phyloP scores from a whole-genome alignment of 2,888 invertebrate species.

The Pterobdella sp. region DNA sequence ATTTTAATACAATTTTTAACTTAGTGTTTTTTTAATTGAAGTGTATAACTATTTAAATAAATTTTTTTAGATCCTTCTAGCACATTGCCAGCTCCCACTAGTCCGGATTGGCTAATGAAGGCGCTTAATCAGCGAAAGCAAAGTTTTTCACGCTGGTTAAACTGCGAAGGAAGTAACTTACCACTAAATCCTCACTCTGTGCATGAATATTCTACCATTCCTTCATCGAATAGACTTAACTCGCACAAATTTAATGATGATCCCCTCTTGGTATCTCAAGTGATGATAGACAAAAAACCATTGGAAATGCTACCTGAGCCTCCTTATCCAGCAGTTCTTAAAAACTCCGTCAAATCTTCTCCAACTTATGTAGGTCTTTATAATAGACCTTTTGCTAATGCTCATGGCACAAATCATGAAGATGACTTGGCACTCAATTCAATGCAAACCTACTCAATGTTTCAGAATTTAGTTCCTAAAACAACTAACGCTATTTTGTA shows the following conservation, averaged over 20 bases:
- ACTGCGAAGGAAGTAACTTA: slow-evolving; percentile 20
- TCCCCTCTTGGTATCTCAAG: slow-evolving; percentile 10
- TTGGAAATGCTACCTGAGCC: neutral
- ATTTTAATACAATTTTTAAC: neutral
- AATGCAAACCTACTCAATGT: slow-evolving; percentile 10
- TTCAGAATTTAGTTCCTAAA: slow-evolving; percentile 13
- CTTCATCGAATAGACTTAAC: slow-evolving; percentile 20
- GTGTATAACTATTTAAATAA: neutral
- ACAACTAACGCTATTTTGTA: slow-evolving; percentile 8
- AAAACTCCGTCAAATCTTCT: slow-evolving; percentile 18
- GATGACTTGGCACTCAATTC: slow-evolving; percentile 11
- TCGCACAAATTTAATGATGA: slow-evolving; percentile 25
- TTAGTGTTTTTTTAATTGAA: neutral
- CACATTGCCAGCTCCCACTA: slow-evolving; percentile 16
- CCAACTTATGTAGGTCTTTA: slow-evolving; percentile 27
- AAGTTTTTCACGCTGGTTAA: slow-evolving; percentile 29
- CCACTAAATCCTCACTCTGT: slow-evolving; percentile 2
- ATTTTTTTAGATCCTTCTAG: slow-evolving; percentile 9
- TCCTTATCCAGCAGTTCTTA: slow-evolving; percentile 8
- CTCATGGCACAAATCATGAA: neutral
- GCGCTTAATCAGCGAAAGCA: slow-evolving; percentile 29
- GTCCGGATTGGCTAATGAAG: slow-evolving; percentile 28
- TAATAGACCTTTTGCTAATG: slow-evolving; percentile 16
- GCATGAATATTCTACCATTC: slow-evolving; percentile 26
- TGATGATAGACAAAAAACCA: slow-evolving; percentile 13